A percentile compares a stretch with the other conserved stretches of the same genome.
These are phyloP conservation scores for Drosophila niveifrons DNA, from an alignment of 2,888 invertebrate species.

Conservation along the genomic window DNA sequence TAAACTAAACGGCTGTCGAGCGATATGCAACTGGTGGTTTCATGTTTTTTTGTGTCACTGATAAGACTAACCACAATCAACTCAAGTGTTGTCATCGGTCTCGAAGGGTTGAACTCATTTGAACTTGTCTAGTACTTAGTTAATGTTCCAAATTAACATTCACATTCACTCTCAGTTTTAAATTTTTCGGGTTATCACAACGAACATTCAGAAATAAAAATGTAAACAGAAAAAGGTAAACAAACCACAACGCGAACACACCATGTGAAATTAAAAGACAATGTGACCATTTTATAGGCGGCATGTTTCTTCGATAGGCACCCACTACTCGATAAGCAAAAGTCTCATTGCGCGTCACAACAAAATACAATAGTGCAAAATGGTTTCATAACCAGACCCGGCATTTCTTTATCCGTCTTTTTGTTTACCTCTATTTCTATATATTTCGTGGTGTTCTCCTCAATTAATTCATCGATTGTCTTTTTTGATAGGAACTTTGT, in stretches of 20 bases:
- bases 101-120: not conserved
- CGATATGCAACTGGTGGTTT: constrained; percentile 59
- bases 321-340: constrained; percentile 19
- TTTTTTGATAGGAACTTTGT: constrained; percentile 15
- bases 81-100: not conserved
- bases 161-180: constrained; percentile 9
- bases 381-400: constrained; percentile 59
- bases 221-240: constrained; percentile 35
- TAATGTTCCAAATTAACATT: constrained; percentile 7
- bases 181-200: not conserved
- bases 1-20: not conserved
- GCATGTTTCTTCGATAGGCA: constrained; percentile 24
- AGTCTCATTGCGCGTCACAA: constrained; percentile 8
- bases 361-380: constrained; percentile 25
- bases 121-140: constrained; percentile 19
- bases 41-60: constrained; percentile 5
- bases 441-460: constrained; percentile 5
- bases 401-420: constrained; percentile 32
- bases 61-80: not conserved
- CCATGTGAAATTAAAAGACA: constrained; percentile 14
- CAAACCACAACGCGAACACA: constrained; percentile 28
- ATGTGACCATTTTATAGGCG: constrained; percentile 48
- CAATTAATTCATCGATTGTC: constrained; percentile 16
- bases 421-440: constrained; percentile 30
- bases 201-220: not conserved